A percentile compares a stretch with the other conserved stretches of the same genome.
These are phyloP conservation scores for Papilio protenor DNA, from an alignment of 2,888 invertebrate species.

Conservation along the genomic window DNA sequence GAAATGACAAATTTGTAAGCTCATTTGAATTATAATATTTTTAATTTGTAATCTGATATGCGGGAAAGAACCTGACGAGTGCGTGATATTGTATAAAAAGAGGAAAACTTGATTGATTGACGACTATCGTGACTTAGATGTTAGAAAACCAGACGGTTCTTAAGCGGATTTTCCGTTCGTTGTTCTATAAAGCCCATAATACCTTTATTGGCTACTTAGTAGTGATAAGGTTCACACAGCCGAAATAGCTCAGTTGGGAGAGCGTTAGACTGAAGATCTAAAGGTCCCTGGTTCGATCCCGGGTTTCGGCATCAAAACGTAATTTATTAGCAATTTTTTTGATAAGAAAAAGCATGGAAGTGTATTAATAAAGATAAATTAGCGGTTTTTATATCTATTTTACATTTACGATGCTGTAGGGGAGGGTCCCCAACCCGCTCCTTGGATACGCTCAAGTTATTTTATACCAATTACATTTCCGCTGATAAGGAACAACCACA, in stretches of 20 bases:
- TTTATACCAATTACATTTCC: not conserved
- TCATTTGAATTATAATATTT: not conserved
- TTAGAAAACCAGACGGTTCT: no score
- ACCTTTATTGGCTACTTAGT: no score
- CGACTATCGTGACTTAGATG: not conserved
- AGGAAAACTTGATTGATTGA: not conserved
- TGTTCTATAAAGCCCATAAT: no score
- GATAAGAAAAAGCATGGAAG: not conserved
- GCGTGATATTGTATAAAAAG: not conserved
- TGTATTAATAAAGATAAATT: no score
- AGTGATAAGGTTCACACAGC: not conserved
- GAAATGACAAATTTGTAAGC: no score
- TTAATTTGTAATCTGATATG: not conserved
- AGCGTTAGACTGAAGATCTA: constrained; percentile 33
- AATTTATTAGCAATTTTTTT: not conserved
- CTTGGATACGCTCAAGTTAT: no score
- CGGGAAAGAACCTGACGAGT: not conserved
- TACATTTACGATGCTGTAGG: no score
- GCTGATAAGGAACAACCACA: no score
- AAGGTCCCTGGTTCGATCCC: constrained; percentile 38
- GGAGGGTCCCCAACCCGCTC: no score
- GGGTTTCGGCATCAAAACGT: constrained; percentile 27
- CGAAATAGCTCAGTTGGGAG: constrained; percentile 34
- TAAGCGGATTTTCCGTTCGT: no score
- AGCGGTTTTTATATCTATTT: no score